phyloP scores from a whole-genome alignment of 2,888 invertebrate genomes.

The Odontocolon sp. region DNA sequence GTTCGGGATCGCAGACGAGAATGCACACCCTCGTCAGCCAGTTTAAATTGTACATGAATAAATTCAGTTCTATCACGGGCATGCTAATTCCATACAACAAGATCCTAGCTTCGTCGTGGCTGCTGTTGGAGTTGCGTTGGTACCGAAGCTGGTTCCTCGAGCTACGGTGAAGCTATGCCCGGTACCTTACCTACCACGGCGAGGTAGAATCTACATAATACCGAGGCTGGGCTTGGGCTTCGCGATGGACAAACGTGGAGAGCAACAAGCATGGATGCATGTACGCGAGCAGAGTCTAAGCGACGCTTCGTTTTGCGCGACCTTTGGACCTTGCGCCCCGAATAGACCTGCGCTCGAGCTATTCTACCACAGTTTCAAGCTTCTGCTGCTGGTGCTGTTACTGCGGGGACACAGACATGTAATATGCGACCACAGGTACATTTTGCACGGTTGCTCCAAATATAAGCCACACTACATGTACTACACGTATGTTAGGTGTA shows the following conservation, averaged over 20 bases:
- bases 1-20: constrained; percentile 58
- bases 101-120: constrained; percentile 63
- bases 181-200: constrained; percentile 37
- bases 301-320: neutral
- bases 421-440: no score
- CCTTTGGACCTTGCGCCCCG: neutral
- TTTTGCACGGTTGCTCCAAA: no score
- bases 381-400: neutral
- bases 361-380: neutral
- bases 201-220: constrained; percentile 69
- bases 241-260: constrained; percentile 24
- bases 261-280: no score
- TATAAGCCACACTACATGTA: no score
- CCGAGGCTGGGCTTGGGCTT: constrained; percentile 62
- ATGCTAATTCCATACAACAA: constrained; percentile 74
- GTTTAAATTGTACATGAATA: constrained; percentile 75
- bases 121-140: constrained; percentile 6
- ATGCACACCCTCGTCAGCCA: constrained; percentile 68
- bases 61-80: constrained; percentile 73
- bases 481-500: no score
- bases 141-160: no score
- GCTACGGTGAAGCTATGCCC: constrained; percentile 40
- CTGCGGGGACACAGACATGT: neutral
- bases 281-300: neutral
- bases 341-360: neutral